These are phyloP conservation scores for Hippoglossus stenolepis DNA, from an alignment of 2,113 vertebrate genomes.

Conservation along the genomic window DNA sequence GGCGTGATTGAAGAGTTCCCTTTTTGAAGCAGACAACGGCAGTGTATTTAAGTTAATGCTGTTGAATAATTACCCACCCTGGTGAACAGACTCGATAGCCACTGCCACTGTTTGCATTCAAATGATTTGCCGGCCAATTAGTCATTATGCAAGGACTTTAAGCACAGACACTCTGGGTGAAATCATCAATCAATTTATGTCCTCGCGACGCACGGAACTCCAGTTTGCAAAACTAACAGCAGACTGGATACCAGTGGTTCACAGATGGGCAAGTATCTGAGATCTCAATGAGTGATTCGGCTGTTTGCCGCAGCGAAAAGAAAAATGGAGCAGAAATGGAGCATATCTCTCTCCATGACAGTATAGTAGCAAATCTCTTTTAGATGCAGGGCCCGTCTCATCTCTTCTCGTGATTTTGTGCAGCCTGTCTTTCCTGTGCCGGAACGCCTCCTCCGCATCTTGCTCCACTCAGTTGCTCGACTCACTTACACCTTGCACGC, in stretches of 20 bases:
- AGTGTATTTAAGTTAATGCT: constrained; percentile 58
- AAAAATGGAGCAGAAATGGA: background rate
- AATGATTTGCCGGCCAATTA: constrained; percentile 57
- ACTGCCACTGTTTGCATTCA: constrained; percentile 55
- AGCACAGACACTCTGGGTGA: constrained; percentile 42
- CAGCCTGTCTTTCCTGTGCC: background rate
- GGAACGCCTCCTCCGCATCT: background rate
- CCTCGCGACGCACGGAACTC: constrained; percentile 15
- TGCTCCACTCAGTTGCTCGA: background rate
- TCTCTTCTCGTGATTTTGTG: background rate
- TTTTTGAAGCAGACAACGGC: constrained; percentile 37
- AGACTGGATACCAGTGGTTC: constrained; percentile 3
- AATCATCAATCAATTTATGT: constrained; percentile 55
- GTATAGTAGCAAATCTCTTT: background rate
- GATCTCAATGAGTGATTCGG: background rate
- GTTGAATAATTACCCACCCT: constrained; percentile 59
- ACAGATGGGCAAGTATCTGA: background rate
- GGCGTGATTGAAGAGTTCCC: constrained; percentile 41
- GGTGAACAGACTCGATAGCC: constrained; percentile 49
- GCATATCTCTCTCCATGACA: background rate
- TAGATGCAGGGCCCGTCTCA: background rate
- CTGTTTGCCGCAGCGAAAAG: background rate
- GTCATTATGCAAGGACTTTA: constrained; percentile 49
- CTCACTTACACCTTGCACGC: background rate
- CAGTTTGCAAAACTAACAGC: constrained; percentile 26